phyloP scores from a whole-genome alignment of 2,888 invertebrate genomes.

The Nemotelus pantherinus region DNA sequence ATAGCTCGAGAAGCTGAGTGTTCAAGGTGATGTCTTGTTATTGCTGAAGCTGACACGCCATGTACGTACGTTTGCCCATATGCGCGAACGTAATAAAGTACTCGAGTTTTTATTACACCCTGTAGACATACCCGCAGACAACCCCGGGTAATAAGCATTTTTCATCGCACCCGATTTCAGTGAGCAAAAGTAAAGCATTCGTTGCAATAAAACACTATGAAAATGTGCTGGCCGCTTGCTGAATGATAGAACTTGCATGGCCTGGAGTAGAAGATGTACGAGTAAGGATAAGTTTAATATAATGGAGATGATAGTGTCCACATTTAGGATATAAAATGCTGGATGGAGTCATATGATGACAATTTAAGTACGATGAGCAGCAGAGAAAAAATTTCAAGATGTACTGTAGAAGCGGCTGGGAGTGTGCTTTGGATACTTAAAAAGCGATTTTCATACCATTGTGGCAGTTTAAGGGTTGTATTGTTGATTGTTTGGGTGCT shows the following conservation, averaged over 20 bases:
- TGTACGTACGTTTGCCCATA: slow-evolving; percentile 4
- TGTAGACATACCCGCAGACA: slow-evolving; percentile 48
- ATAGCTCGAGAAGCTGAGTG: slow-evolving; percentile 26
- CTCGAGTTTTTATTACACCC: slow-evolving; percentile 48
- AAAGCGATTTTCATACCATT: slow-evolving; percentile 6
- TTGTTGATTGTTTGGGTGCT: neutral
- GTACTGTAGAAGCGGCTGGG: neutral
- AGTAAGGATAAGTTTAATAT: slow-evolving; percentile 38
- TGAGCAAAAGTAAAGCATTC: slow-evolving; percentile 1
- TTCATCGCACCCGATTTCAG: slow-evolving; percentile 48
- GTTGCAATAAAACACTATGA: slow-evolving; percentile 31
- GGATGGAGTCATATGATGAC: slow-evolving; percentile 27
- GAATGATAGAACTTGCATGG: neutral
- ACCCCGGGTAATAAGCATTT: slow-evolving; percentile 49
- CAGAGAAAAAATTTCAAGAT: neutral
- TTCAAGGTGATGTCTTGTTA: slow-evolving; percentile 36
- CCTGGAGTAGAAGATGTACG: slow-evolving; percentile 16
- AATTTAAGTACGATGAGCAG: slow-evolving; percentile 7
- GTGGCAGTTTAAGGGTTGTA: slow-evolving; percentile 7
- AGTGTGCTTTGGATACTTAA: neutral
- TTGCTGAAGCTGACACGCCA: neutral
- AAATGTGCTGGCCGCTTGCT: neutral
- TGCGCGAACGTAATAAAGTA: slow-evolving; percentile 41
- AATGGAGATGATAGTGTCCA: slow-evolving; percentile 18
- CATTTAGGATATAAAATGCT: slow-evolving; percentile 17